Conservation (phyloP, 1,140 invertebrate genomes). For the Euschistus heros region DNA sequence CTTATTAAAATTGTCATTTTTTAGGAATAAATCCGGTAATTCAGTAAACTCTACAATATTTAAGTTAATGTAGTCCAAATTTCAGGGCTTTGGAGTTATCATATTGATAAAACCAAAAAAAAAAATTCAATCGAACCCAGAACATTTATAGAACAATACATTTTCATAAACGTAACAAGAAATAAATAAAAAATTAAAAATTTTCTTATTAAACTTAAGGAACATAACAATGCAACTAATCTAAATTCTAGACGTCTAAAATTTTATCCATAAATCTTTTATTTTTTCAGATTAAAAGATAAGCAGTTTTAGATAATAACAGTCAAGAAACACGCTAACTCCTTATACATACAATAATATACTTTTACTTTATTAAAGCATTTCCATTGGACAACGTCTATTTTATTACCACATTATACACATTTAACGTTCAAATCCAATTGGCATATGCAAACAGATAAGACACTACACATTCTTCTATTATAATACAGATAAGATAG, state of each 20-base stretch:
- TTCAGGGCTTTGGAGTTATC: too few species aligned
- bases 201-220: slow-evolving; percentile 19
- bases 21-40: too few species aligned
- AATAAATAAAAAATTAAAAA: slow-evolving; percentile 20
- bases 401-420: slow-evolving; percentile 7
- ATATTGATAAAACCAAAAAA: too few species aligned
- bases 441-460: slow-evolving; percentile 6
- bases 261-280: too few species aligned
- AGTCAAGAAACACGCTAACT: slow-evolving; percentile 16
- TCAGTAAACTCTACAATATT: neutral
- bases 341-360: slow-evolving; percentile 1
- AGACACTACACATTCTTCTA: slow-evolving; percentile 16
- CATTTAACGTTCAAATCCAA: too few species aligned
- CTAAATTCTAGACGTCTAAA: slow-evolving; percentile 13
- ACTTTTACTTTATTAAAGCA: neutral
- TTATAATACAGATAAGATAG: slow-evolving; percentile 7
- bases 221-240: slow-evolving; percentile 15
- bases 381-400: slow-evolving; percentile 8
- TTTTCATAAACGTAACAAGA: slow-evolving; percentile 13
- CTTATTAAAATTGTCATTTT: slow-evolving; percentile 15
- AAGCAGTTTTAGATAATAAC: slow-evolving; percentile 10
- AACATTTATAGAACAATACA: neutral
- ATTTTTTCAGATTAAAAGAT: slow-evolving; percentile 11
- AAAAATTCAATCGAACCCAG: too few species aligned
- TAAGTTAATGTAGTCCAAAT: neutral